Percentiles rank a stretch among this genome's conserved stretches.
phyloP scores from a whole-genome alignment of 2,113 vertebrate genomes.

The Sphaerodactylus townsendi region DNA sequence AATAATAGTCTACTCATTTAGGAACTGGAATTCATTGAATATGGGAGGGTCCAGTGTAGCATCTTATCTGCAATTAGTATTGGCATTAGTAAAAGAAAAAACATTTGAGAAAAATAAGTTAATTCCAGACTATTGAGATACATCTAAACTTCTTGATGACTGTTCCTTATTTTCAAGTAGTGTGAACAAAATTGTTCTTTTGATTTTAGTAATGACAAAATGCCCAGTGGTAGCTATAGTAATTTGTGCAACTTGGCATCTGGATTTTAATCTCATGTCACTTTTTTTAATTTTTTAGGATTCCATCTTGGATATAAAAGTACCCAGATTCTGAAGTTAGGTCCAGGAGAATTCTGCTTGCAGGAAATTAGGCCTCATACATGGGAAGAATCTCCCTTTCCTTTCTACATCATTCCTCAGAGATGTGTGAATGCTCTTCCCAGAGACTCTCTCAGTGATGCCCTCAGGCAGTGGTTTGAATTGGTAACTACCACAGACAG shows the following conservation, averaged over 20 bases:
- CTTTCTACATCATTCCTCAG: conserved; percentile 95
- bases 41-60: not conserved
- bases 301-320: conserved; percentile 98
- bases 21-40: not conserved
- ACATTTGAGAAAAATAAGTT: not conserved
- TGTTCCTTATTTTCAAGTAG: not conserved
- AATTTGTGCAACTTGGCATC: not conserved
- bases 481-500: conserved; percentile 87
- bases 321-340: conserved; percentile 95
- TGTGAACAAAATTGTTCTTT: not conserved
- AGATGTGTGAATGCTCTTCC: conserved; percentile 90
- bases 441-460: conserved; percentile 93
- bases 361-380: conserved; percentile 96
- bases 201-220: not conserved
- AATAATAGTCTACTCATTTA: not conserved
- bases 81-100: not conserved
- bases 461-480: conserved; percentile 97
- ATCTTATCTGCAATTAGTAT: too few species aligned
- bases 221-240: not conserved
- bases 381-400: conserved; percentile 99
- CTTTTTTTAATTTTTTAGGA: conserved; percentile 81
- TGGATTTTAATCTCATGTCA: not conserved
- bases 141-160: not conserved
- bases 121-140: not conserved
- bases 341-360: conserved; percentile 87